Evolutionary conservation across 2,888 invertebrate genomes (phyloP).

Genomic region (Machimus atricapillus): DNA sequence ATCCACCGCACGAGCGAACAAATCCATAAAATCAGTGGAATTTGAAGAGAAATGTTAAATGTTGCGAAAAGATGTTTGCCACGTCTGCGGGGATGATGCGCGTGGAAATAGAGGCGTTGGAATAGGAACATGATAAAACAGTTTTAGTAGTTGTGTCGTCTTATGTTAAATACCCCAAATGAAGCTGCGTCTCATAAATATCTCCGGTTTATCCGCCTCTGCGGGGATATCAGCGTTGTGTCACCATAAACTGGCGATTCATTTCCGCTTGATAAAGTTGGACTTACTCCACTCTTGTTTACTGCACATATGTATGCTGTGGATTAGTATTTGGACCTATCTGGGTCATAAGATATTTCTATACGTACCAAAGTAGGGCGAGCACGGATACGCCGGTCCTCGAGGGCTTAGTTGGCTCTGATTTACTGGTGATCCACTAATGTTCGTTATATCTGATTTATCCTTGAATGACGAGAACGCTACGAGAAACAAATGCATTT

Average conservation of each 20-base stretch:
- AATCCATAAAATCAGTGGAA: slow-evolving; percentile 26
- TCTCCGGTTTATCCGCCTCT: slow-evolving; percentile 54
- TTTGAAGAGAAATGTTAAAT: slow-evolving; percentile 28
- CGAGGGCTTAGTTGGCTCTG: slow-evolving; percentile 41
- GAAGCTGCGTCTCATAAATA: slow-evolving; percentile 51
- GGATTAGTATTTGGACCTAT: slow-evolving; percentile 17
- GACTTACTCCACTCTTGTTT: slow-evolving; percentile 50
- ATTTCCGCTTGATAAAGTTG: slow-evolving; percentile 53
- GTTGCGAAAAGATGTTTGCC: slow-evolving; percentile 38
- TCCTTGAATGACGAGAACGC: slow-evolving; percentile 50
- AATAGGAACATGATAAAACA: slow-evolving; percentile 40
- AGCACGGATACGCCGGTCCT: slow-evolving; percentile 48
- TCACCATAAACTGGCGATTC: slow-evolving; percentile 57
- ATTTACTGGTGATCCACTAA: slow-evolving; percentile 43
- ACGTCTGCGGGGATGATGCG: not conserved
- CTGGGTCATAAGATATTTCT: slow-evolving; percentile 26
- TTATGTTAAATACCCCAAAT: slow-evolving; percentile 45
- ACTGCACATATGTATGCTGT: slow-evolving; percentile 44
- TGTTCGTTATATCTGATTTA: slow-evolving; percentile 45
- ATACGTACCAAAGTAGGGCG: slow-evolving; percentile 18
- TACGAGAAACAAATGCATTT: slow-evolving; percentile 35
- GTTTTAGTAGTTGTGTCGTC: slow-evolving; percentile 37
- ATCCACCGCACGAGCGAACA: not conserved
- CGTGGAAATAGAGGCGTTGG: slow-evolving; percentile 6
- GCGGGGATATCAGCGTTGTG: slow-evolving; percentile 55